Evolutionary conservation across 2,797 vertebrate species (phyloP), one percentile per base, ranked within the genome.

Genomic region (Acanthurus leucopareius): DNA sequence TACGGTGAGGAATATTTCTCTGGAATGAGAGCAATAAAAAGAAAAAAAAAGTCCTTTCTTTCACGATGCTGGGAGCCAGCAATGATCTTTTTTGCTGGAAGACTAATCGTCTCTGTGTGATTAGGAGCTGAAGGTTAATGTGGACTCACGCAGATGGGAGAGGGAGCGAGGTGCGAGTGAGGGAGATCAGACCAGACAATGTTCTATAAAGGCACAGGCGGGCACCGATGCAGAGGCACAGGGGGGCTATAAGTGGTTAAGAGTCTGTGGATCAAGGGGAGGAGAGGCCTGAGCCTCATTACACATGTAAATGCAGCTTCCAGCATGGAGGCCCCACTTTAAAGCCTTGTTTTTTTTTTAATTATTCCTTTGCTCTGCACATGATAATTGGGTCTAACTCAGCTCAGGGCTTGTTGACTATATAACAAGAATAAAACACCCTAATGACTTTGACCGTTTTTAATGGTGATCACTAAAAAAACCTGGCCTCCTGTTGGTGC

Each of bases 91-190:
- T 86, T 75, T 75, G 70, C 84, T 61, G 75, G 68, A 90, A 83
- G 89, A 91, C 89, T 89, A 91, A 94, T 90, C 81, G 89, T 88
- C 82, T 87, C 79, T 56, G 75, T 86, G 79, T 86, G 89, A 95
- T 94, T 91, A 93, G 84, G 81, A 91, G 91, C 85, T 93, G 91
- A 94, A 93, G 94, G 93, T 95, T 94, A 94, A 94, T 92, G 91
- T 81, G 75, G 83, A 86, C 87, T 86, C 84, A 80, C 7, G 63
- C 82, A 87, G 83, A 90, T 80, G 79, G 88, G 81, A 82, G 85
- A 72, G 49, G 22, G 84, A 86, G 82, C 6, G 73, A 80, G 72
- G 74, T 64, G 68, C 79, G 84, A 78, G 79, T 56, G 82, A 80
- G 77, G 45, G 67, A 80, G 84, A 89, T 85, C 81, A 85, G 80